Evolutionary conservation across 2,888 invertebrate species (phyloP).

Genomic region (Penaeus monodon): DNA sequence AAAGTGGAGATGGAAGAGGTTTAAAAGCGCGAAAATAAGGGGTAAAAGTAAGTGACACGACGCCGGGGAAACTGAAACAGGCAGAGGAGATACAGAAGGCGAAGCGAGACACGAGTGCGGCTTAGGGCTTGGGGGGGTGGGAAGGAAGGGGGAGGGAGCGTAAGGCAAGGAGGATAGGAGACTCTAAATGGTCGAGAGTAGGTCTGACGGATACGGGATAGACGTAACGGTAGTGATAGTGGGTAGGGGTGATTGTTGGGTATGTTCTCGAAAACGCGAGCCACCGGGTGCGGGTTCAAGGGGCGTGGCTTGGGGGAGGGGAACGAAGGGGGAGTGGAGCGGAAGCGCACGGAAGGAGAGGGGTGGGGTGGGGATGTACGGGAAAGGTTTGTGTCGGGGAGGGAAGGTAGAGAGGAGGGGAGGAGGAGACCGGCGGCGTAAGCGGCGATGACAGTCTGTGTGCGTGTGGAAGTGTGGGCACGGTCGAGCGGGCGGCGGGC

Average conservation of each 20-base stretch:
- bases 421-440: neutral
- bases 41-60: too few species aligned
- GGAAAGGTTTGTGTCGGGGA: neutral
- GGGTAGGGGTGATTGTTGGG: too few species aligned
- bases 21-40: too few species aligned
- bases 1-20: too few species aligned
- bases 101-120: neutral
- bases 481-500: neutral
- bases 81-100: too few species aligned
- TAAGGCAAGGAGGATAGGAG: neutral
- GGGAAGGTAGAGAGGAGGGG: neutral
- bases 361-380: neutral
- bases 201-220: too few species aligned
- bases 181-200: too few species aligned
- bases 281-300: too few species aligned
- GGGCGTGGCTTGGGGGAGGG: too few species aligned
- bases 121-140: neutral
- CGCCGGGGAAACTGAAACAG: too few species aligned
- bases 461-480: slow-evolving; percentile 1
- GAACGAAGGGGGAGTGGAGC: neutral
- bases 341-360: neutral
- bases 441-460: neutral
- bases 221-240: too few species aligned
- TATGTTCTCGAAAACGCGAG: too few species aligned
- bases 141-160: neutral